Evolutionary conservation across 2,113 vertebrate species (phyloP).

Genomic region (Tyrannus savana): DNA sequence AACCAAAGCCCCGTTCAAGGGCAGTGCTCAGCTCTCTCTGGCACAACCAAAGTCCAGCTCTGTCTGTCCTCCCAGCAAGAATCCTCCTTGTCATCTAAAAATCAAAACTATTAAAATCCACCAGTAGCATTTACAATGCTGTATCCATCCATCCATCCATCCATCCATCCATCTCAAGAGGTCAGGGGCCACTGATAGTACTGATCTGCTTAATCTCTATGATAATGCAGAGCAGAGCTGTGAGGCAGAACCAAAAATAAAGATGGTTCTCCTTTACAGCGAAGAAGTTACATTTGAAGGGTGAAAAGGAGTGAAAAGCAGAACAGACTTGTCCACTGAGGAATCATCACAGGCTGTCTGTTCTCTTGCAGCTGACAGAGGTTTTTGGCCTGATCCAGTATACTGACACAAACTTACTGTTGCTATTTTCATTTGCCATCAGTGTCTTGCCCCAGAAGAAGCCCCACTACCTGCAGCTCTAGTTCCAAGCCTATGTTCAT

Average conservation of each 20-base stretch:
- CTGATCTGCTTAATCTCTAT: not conserved
- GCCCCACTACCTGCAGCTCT: not conserved
- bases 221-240: not conserved
- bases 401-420: not conserved
- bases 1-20: rapidly evolving
- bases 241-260: not conserved
- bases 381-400: not conserved
- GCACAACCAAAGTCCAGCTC: not conserved
- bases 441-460: not conserved
- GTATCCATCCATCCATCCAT: rapidly evolving
- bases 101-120: not conserved
- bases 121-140: not conserved
- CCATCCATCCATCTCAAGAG: rapidly evolving
- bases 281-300: not conserved
- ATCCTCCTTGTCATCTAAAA: not conserved
- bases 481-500: not conserved
- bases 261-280: not conserved
- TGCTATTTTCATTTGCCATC: not conserved
- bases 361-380: not conserved
- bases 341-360: rapidly evolving
- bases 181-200: not conserved
- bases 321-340: not conserved
- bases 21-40: not conserved
- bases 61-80: not conserved
- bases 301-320: not conserved